Evolutionary conservation across 2,797 vertebrate species (phyloP).

Genomic region (Amphiprion clarkii): DNA sequence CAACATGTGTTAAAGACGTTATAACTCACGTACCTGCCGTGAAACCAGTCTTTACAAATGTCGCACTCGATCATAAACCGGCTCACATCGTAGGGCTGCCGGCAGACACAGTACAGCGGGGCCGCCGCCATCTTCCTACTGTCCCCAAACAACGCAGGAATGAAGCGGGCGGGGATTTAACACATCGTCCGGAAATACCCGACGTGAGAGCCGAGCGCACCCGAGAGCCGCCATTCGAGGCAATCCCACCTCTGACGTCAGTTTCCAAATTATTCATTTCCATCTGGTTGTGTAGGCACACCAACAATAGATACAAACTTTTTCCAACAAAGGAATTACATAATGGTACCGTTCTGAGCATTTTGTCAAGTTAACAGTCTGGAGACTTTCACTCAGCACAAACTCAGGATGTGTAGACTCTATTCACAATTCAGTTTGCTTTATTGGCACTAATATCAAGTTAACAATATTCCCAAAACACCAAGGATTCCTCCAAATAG

Average conservation of each 20-base stretch:
- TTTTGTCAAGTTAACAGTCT: background rate
- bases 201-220: slow-evolving; percentile 52
- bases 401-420: background rate
- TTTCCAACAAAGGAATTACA: slow-evolving; percentile 51
- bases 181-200: slow-evolving; percentile 77
- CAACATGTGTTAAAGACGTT: background rate
- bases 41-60: slow-evolving; percentile 99
- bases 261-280: slow-evolving; percentile 68
- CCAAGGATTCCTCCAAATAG: no score
- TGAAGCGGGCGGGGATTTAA: slow-evolving; percentile 82
- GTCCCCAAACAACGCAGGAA: slow-evolving; percentile 90
- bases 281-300: slow-evolving; percentile 61
- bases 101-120: slow-evolving; percentile 98
- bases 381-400: background rate
- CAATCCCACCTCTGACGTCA: slow-evolving; percentile 78
- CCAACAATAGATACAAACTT: slow-evolving; percentile 57
- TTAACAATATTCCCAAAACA: no score
- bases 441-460: no score
- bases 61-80: slow-evolving; percentile 99
- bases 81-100: slow-evolving; percentile 97
- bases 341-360: slow-evolving; percentile 4
- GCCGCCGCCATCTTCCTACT: slow-evolving; percentile 92
- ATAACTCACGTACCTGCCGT: slow-evolving; percentile 90
- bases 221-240: slow-evolving; percentile 57
- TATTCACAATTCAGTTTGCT: background rate